Percentiles rank a stretch among this genome's conserved stretches.
Evolutionary conservation across 2,113 vertebrate species (phyloP).

Genomic region (Burhinus oedicnemus): DNA sequence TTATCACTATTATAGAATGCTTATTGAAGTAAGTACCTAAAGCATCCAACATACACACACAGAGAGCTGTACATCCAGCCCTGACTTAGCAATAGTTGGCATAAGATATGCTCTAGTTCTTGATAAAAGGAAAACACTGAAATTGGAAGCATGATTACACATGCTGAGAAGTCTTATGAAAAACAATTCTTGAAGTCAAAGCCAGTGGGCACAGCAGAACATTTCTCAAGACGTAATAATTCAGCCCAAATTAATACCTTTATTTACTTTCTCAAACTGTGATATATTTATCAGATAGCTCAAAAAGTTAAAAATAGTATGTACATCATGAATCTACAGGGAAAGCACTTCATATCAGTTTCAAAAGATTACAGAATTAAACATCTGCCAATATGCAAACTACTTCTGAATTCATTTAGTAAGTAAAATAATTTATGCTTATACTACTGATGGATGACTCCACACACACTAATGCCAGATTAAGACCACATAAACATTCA

Average conservation of each 20-base stretch:
- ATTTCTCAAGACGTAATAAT: not conserved
- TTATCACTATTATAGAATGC: not conserved
- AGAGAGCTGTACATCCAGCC: not conserved
- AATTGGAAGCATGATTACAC: not conserved
- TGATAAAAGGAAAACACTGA: not conserved
- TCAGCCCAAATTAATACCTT: not conserved
- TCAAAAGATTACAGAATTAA: not conserved
- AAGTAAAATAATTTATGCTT: not conserved
- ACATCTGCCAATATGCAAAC: not conserved
- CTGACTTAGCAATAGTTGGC: not conserved
- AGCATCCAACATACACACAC: not conserved
- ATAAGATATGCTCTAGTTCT: fast-evolving
- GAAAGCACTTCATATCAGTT: not conserved
- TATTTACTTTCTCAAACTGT: not conserved
- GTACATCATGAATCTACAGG: not conserved
- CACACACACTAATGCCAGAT: not conserved
- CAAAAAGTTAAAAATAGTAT: not conserved
- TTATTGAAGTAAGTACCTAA: not conserved
- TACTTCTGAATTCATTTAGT: not conserved
- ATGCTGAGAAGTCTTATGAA: not conserved
- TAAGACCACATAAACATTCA: not conserved
- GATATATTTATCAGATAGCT: not conserved
- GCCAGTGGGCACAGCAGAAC: not conserved
- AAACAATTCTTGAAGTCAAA: not conserved
- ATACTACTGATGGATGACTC: not conserved